Conservation (phyloP, 2,888 invertebrate genomes). For the Trachelus tabidus region DNA sequence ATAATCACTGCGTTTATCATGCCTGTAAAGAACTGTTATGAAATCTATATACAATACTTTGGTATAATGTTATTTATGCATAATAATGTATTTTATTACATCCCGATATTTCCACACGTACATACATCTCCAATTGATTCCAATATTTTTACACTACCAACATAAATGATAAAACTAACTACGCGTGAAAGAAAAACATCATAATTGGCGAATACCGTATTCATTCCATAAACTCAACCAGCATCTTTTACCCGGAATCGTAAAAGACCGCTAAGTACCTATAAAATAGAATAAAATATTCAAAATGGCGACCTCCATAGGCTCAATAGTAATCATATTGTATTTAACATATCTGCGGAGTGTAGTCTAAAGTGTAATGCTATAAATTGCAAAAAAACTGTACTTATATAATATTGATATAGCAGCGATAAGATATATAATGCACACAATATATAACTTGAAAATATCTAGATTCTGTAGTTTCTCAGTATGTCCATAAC, state of each 20-base stretch:
- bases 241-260: background rate
- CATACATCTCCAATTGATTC: too few species aligned
- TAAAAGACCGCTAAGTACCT: background rate
- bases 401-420: background rate
- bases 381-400: background rate
- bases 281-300: too few species aligned
- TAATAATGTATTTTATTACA: too few species aligned
- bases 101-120: too few species aligned
- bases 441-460: background rate
- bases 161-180: too few species aligned
- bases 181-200: background rate
- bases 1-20: too few species aligned
- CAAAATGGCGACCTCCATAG: background rate
- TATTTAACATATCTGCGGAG: background rate
- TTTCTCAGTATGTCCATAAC: background rate
- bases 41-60: too few species aligned
- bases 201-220: background rate
- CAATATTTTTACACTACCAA: too few species aligned
- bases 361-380: background rate
- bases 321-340: background rate
- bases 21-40: too few species aligned
- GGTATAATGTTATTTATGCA: too few species aligned
- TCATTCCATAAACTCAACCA: background rate
- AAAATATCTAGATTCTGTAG: background rate
- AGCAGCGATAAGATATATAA: background rate